Conservation (phyloP, 1,140 invertebrate species). For the Colletes gigas region DNA sequence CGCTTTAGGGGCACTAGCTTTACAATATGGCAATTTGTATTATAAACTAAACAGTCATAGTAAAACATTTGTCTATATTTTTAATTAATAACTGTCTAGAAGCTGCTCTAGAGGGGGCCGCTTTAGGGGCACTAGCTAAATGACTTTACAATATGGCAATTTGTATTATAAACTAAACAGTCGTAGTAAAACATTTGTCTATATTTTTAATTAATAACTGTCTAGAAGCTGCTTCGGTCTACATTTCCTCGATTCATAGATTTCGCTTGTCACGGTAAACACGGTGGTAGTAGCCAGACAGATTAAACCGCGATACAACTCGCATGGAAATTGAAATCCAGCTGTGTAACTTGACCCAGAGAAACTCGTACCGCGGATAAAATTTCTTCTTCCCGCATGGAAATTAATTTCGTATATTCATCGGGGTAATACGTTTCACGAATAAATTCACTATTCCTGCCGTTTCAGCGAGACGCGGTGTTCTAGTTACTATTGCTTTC, state of each 20-base stretch:
- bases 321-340: conserved; percentile 44
- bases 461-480: not conserved
- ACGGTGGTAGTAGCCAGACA: not conserved
- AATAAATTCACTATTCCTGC: conserved; percentile 24
- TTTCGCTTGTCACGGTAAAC: not conserved
- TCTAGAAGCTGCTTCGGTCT: too few relatives aligned
- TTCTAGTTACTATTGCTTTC: not conserved
- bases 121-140: too few relatives aligned
- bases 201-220: too few relatives aligned
- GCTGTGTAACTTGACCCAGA: conserved; percentile 19
- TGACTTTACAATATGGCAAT: too few relatives aligned
- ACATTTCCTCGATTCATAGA: not conserved
- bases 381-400: conserved; percentile 11
- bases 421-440: conserved; percentile 16
- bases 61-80: too few relatives aligned
- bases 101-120: too few relatives aligned
- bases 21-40: too few relatives aligned
- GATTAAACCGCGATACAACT: conserved; percentile 31
- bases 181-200: too few relatives aligned
- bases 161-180: too few relatives aligned
- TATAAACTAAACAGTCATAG: too few relatives aligned
- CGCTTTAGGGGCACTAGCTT: too few relatives aligned
- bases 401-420: conserved; percentile 41
- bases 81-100: too few relatives aligned
- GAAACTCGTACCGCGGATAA: not conserved